Conservation (phyloP, 2,888 invertebrate species). For the Lasiommata megera region DNA sequence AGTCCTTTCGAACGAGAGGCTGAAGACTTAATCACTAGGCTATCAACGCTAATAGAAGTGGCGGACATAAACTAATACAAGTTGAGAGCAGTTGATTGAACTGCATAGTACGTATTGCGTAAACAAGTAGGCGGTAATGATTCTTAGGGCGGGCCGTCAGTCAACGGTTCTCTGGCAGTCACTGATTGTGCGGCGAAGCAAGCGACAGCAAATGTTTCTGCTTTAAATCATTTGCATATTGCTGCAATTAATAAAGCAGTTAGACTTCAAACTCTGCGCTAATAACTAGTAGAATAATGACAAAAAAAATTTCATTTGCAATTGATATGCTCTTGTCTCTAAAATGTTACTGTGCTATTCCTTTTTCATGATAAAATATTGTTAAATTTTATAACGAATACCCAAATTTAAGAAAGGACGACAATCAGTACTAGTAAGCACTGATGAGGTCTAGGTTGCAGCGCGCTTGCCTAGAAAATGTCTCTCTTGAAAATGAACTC, state of each 20-base stretch:
- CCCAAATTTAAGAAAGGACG: too few species aligned
- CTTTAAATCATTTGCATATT: constrained; percentile 25
- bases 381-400: too few species aligned
- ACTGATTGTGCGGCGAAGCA: constrained; percentile 43
- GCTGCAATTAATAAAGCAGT: background rate
- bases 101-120: constrained; percentile 47
- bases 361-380: too few species aligned
- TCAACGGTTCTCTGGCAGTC: constrained; percentile 44
- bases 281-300: background rate
- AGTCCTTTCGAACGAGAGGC: too few species aligned
- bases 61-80: background rate
- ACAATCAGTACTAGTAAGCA: too few species aligned
- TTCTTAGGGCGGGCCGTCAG: constrained; percentile 55
- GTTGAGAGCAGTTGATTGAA: constrained; percentile 37
- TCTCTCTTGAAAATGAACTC: too few species aligned
- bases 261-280: background rate
- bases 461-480: too few species aligned
- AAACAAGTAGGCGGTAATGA: constrained; percentile 73
- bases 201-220: constrained; percentile 26
- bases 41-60: background rate
- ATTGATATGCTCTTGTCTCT: too few species aligned
- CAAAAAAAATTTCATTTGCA: too few species aligned
- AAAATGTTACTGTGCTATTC: too few species aligned
- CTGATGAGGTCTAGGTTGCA: too few species aligned
- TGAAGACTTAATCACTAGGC: too few species aligned